Evolutionary conservation across 2,797 vertebrate genomes (phyloP).

Genomic region (Danio choprae): DNA sequence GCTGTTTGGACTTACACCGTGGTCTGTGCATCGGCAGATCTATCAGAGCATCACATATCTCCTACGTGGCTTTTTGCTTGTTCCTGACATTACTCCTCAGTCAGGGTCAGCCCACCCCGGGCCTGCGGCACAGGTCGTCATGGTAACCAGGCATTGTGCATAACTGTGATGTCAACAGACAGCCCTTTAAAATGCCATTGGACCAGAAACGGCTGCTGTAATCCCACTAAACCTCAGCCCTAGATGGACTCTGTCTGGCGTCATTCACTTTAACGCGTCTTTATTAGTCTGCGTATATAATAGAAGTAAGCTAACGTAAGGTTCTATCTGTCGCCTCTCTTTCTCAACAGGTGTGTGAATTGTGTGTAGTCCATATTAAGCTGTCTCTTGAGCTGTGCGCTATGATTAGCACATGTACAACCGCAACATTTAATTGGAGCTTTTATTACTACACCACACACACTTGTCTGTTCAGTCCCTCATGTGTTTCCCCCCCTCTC

Average conservation of each 20-base stretch:
- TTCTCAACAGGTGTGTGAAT: constrained; percentile 59
- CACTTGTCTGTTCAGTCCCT: constrained; percentile 12
- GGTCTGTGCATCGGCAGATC: background rate
- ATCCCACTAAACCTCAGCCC: constrained; percentile 34
- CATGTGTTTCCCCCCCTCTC: constrained; percentile 5
- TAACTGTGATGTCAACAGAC: constrained; percentile 37
- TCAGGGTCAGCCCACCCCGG: constrained; percentile 49
- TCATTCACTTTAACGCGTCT: background rate
- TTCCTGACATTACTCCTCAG: constrained; percentile 30
- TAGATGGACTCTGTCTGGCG: background rate
- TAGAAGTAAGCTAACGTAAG: no score
- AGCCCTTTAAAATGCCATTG: constrained; percentile 30
- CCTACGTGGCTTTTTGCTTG: background rate
- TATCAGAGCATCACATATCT: background rate
- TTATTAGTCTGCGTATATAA: background rate
- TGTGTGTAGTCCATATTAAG: constrained; percentile 55
- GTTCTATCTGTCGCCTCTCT: background rate
- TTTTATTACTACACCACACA: constrained; percentile 29
- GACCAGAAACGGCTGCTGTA: constrained; percentile 23
- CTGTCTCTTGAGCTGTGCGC: constrained; percentile 31
- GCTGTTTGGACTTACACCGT: background rate
- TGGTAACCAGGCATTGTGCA: constrained; percentile 44
- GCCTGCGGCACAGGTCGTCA: constrained; percentile 50
- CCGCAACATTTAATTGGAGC: constrained; percentile 49
- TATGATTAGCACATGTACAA: constrained; percentile 56